Evolutionary conservation across 2,113 vertebrate species (phyloP), one percentile per base, ranked within the genome.

Genomic region (Rhinopomastus cyanomelas): DNA sequence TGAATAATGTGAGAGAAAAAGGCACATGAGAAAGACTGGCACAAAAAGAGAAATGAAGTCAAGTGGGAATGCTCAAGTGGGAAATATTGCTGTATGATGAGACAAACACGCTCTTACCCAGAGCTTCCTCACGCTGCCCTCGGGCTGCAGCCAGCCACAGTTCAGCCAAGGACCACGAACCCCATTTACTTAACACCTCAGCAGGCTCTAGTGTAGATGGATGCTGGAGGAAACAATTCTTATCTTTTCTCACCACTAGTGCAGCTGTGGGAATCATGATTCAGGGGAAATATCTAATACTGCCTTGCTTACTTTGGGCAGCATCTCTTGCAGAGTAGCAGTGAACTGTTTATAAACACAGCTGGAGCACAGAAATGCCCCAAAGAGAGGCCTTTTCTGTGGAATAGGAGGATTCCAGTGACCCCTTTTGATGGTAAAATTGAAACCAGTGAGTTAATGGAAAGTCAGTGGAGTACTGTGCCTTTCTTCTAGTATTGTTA

Each of bases 1-100:
- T 99, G 69, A 32, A 61, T 11, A 66, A 17, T 11, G 51, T 14
- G 17, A 87, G 9, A 66, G 52, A 36, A 62, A 57, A 77, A 80
- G 32, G 55, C 36, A 82, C 74, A 11, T 16, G 46, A 48, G 59
- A 32, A 76, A 23, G 46, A 27, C 12, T 3, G 37, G 16, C 6
- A 15, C 60, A 56, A n/a, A 65, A 79, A 69, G 29, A 39, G 32
- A 52, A 49, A 48, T 30, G 26, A 60, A 52, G 48, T 18, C 29
- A n/a, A n/a, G n/a, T n/a, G n/a, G n/a, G n/a, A n/a, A 30, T 30
- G 76, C 67, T 64, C 53, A 77, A 71, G 48, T 62, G 66, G 48
- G 59, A 71, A 60, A 56, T 34, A 39, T 6, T 37, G 13, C 21
- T 76, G 51, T 16, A 55, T 55, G 34, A 6, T n/a, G 64, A 56